phyloP scores from a whole-genome alignment of 2,888 invertebrate species.

The Microchrysa polita region DNA sequence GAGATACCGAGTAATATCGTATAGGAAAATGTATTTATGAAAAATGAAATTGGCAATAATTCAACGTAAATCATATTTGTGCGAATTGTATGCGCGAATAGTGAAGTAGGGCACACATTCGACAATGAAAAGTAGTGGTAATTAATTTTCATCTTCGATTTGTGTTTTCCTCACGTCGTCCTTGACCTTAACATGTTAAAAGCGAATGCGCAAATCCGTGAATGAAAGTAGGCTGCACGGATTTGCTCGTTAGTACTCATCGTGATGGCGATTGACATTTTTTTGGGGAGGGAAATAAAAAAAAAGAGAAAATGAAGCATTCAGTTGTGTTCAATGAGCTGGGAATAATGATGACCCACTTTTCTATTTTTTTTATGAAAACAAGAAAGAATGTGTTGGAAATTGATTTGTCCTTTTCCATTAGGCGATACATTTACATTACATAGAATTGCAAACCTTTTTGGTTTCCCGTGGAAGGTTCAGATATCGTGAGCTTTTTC shows the following conservation, averaged over 20 bases:
- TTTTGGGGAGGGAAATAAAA: background rate
- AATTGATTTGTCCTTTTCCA: too few relatives aligned
- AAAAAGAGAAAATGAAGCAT: background rate
- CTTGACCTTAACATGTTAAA: constrained; percentile 17
- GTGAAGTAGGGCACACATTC: constrained; percentile 10
- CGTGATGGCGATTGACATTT: constrained; percentile 12
- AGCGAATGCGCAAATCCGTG: background rate
- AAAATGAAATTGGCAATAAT: too few relatives aligned
- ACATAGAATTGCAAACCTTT: too few relatives aligned
- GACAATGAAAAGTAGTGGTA: background rate
- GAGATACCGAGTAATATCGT: too few relatives aligned
- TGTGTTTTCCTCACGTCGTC: background rate
- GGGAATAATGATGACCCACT: background rate
- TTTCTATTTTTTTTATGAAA: background rate
- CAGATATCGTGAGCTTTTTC: too few relatives aligned
- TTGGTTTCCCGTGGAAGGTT: too few relatives aligned
- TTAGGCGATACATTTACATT: too few relatives aligned
- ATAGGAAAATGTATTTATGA: too few relatives aligned
- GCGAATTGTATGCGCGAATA: too few relatives aligned
- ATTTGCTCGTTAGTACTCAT: constrained; percentile 7
- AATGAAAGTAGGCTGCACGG: background rate
- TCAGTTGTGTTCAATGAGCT: too few relatives aligned
- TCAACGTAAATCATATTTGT: too few relatives aligned
- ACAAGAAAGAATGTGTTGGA: too few relatives aligned
- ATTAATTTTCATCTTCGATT: background rate